Evolutionary conservation across 2,113 vertebrate species (phyloP).

Genomic region (Passer domesticus): DNA sequence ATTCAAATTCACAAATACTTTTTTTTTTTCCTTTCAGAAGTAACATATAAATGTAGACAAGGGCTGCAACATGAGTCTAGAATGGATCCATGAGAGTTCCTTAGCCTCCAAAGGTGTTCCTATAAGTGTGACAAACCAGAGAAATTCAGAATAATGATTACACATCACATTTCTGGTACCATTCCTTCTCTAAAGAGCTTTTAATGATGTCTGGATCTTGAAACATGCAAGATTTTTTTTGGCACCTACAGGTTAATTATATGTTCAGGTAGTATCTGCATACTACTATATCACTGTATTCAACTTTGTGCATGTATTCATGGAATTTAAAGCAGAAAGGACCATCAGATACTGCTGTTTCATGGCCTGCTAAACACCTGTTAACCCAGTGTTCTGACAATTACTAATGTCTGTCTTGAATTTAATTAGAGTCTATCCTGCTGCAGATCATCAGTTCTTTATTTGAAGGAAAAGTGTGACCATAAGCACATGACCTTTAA

Average conservation of each 20-base stretch:
- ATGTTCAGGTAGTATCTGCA: not conserved
- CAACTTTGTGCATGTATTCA: not conserved
- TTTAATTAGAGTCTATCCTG: not conserved
- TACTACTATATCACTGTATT: not conserved
- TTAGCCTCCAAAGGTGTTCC: not conserved
- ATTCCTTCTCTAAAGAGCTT: not conserved
- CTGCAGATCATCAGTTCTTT: not conserved
- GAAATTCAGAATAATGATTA: not conserved
- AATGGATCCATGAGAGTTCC: not conserved
- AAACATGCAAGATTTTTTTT: not conserved
- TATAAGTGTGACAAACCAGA: not conserved
- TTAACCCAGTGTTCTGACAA: not conserved
- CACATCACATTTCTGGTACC: not conserved
- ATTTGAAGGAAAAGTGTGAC: not conserved
- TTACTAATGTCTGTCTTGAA: not conserved
- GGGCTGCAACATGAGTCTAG: not conserved
- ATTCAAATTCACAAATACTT: not conserved
- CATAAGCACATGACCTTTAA: not conserved
- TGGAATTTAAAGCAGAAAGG: not conserved
- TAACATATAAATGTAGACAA: not conserved
- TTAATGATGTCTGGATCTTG: not conserved
- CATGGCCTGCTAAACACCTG: not conserved
- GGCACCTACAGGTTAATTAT: not conserved
- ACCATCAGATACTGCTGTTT: not conserved
- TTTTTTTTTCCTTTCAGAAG: not conserved